Evolutionary conservation across 2,888 invertebrate genomes (phyloP), one percentile per base, ranked within the genome.

Genomic region (Camptogramma bilineatum): DNA sequence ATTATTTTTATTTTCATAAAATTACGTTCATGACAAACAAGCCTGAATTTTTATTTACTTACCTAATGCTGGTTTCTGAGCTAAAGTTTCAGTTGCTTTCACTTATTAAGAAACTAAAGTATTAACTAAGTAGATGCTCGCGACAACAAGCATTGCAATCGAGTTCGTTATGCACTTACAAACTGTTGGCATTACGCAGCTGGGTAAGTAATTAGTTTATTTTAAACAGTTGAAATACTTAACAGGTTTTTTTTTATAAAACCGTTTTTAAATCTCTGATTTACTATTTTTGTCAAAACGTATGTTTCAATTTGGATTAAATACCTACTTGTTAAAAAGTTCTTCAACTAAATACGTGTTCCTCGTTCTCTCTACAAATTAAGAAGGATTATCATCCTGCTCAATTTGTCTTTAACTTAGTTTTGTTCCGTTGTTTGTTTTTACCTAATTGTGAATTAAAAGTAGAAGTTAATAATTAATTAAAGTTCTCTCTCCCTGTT

Each of bases 91-190:
- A 31, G 46, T 8, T 42, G 52, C 64, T 66, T 54, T 62, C 39
- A 46, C 57, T 68, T 61, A 61, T 70, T 68, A 24, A 7, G 60
- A 61, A 64, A 71, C 53, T 3, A 28, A n/a, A 28, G 28, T 28
- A 28, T 28, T 28, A 28, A 28, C 28, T 51, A 17, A 48, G 48
- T 52, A 50, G 48, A 58, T 58, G 53, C 19, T 46, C 44, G 9
- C 48, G 52, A 64, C 52, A 64, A 52, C 31, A 52, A 55, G 55
- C 61, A 53, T 53, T 24, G 62, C 46, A 63, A 63, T 63, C 52
- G 47, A 55, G 63, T 64, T 66, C 48, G 55, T 58, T 61, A 58
- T 59, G 61, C 53, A 47, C 57, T 65, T 67, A 44, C 57, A 69
- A 69, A 52, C 50, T 46, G 17, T 42, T 34, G 52, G 24, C 42